Percentiles rank a stretch among this genome's conserved stretches.
Conservation (phyloP, 2,113 vertebrate species). For the Lampris incognitus region DNA sequence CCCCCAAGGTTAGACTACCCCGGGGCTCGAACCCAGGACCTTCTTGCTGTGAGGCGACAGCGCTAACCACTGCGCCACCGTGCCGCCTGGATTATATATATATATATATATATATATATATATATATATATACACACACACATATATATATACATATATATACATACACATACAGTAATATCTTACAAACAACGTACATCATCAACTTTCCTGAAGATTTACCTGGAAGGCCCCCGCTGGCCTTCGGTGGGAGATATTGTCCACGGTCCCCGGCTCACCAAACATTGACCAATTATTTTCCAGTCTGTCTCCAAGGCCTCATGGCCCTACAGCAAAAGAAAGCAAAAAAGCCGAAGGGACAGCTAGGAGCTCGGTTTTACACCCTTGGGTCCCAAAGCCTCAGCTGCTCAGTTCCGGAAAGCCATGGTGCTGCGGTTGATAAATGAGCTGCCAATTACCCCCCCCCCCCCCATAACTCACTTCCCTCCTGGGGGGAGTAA, state of each 20-base stretch:
- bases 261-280: constrained; percentile 19
- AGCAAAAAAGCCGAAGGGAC: constrained; percentile 28
- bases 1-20: too few species aligned
- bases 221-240: constrained; percentile 19
- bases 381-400: constrained; percentile 46
- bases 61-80: too few species aligned
- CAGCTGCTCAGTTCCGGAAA: constrained; percentile 51
- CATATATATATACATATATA: too few species aligned
- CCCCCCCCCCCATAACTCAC: constrained; percentile 62
- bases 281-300: constrained; percentile 49
- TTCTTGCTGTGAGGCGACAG: too few species aligned
- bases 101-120: too few species aligned
- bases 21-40: too few species aligned
- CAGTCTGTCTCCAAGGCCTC: constrained; percentile 27
- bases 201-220: constrained; percentile 46
- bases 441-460: constrained; percentile 81
- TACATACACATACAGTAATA: too few species aligned
- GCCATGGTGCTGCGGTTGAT: constrained; percentile 67
- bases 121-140: too few species aligned
- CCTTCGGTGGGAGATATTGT: constrained; percentile 28
- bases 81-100: too few species aligned
- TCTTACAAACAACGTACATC: neutral
- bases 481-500: constrained; percentile 67
- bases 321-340: constrained; percentile 19
- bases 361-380: constrained; percentile 20